These are phyloP conservation scores for Mantis religiosa DNA, from an alignment of 2,888 invertebrate genomes.

Conservation along the genomic window DNA sequence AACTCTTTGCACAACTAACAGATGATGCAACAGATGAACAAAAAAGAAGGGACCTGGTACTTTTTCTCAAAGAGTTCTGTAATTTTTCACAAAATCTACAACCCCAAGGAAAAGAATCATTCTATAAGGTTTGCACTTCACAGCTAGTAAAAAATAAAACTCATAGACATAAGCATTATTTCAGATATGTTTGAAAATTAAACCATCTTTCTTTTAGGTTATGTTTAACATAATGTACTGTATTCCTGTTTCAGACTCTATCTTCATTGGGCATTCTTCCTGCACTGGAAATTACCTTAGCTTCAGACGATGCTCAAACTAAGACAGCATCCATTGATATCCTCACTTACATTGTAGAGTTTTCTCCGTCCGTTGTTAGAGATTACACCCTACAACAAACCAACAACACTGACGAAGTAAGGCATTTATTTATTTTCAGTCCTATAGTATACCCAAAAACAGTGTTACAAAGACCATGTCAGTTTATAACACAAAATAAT, in stretches of 20 bases:
- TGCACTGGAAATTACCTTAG: constrained; percentile 84
- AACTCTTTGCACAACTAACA: constrained; percentile 89
- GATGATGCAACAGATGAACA: constrained; percentile 80
- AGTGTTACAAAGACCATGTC: neutral
- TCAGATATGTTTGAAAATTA: neutral
- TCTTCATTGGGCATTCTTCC: constrained; percentile 83
- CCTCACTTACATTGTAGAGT: constrained; percentile 96
- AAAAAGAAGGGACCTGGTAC: constrained; percentile 87
- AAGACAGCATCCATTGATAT: constrained; percentile 98
- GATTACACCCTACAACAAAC: constrained; percentile 91
- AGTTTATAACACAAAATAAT: no score
- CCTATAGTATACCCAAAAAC: no score
- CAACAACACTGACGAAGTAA: constrained; percentile 82
- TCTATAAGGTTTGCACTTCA: constrained; percentile 68
- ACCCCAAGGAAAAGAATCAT: constrained; percentile 93
- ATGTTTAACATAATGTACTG: neutral
- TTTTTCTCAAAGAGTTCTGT: constrained; percentile 98
- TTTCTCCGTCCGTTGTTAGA: constrained; percentile 93
- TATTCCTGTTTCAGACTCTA: constrained; percentile 54
- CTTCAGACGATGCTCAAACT: constrained; percentile 88
- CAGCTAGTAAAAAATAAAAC: neutral
- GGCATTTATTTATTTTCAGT: constrained; percentile 34
- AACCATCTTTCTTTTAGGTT: neutral
- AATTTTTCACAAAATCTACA: constrained; percentile 98
- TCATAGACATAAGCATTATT: neutral